Conservation (phyloP, 2,888 invertebrate species). For the Melanophora roralis region DNA sequence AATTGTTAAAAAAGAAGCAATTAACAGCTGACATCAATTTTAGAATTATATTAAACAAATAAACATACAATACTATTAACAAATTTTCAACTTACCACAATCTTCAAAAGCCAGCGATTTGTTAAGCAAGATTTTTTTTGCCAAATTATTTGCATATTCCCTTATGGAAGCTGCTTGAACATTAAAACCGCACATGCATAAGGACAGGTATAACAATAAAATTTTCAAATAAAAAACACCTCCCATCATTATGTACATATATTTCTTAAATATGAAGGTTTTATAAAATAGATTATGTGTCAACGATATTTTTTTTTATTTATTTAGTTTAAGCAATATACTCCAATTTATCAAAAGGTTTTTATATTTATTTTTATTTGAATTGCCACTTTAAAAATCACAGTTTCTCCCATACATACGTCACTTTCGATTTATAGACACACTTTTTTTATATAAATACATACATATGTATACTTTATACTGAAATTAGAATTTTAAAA, state of each 20-base stretch:
- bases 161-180: slow-evolving; percentile 7
- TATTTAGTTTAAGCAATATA: slow-evolving; percentile 19
- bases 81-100: slow-evolving; percentile 68
- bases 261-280: not conserved
- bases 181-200: not conserved
- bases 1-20: no score
- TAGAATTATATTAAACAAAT: no score
- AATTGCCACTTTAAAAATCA: slow-evolving; percentile 26
- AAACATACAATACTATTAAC: no score
- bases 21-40: no score
- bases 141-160: slow-evolving; percentile 23
- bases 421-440: not conserved
- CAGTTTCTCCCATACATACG: slow-evolving; percentile 1
- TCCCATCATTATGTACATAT: slow-evolving; percentile 23
- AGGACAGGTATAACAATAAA: slow-evolving; percentile 27
- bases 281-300: not conserved
- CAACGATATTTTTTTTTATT: slow-evolving; percentile 30
- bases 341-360: slow-evolving; percentile 13
- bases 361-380: slow-evolving; percentile 7
- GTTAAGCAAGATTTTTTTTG: slow-evolving; percentile 55
- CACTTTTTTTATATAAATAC: not conserved
- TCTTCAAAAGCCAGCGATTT: slow-evolving; percentile 71
- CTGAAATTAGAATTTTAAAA: no score
- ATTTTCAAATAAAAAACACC: slow-evolving; percentile 47
- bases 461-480: not conserved